Evolutionary conservation across 2,797 vertebrate species (phyloP).

Genomic region (Chloroceryle inda): DNA sequence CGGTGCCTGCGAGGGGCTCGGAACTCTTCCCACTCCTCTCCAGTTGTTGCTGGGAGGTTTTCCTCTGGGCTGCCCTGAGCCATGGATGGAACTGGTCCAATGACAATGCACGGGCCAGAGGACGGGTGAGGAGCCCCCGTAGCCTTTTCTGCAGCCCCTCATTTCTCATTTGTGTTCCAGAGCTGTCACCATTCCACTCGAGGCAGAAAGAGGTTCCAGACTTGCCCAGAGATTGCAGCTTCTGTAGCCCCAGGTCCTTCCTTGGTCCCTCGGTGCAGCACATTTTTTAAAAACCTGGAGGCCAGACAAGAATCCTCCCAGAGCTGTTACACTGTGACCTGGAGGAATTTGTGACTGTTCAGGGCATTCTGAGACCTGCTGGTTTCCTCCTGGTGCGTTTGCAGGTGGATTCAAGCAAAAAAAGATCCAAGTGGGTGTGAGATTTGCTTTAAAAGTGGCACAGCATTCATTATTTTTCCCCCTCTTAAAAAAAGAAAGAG

Average conservation of each 20-base stretch:
- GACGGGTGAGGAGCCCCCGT: not conserved
- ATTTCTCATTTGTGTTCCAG: not conserved
- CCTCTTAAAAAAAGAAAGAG: not conserved
- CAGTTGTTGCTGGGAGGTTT: too few relatives aligned
- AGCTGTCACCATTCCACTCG: accelerated
- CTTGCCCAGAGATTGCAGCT: not conserved
- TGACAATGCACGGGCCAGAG: not conserved
- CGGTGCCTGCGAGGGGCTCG: too few relatives aligned
- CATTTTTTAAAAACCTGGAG: not conserved
- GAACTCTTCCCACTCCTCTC: too few relatives aligned
- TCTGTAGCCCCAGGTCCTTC: accelerated
- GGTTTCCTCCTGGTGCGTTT: not conserved
- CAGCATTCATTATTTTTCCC: not conserved
- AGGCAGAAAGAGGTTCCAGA: not conserved
- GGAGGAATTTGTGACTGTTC: not conserved
- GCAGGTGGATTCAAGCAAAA: not conserved
- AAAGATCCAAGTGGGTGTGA: not conserved
- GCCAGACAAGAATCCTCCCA: accelerated
- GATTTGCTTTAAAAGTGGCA: not conserved
- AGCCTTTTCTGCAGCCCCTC: not conserved
- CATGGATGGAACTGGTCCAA: too few relatives aligned
- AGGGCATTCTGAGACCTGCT: not conserved
- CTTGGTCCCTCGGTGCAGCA: too few relatives aligned
- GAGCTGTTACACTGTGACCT: accelerated
- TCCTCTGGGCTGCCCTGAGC: too few relatives aligned